Base-by-base conservation (phyloP, 2,113 vertebrate species). In the Progne subis region DNA sequence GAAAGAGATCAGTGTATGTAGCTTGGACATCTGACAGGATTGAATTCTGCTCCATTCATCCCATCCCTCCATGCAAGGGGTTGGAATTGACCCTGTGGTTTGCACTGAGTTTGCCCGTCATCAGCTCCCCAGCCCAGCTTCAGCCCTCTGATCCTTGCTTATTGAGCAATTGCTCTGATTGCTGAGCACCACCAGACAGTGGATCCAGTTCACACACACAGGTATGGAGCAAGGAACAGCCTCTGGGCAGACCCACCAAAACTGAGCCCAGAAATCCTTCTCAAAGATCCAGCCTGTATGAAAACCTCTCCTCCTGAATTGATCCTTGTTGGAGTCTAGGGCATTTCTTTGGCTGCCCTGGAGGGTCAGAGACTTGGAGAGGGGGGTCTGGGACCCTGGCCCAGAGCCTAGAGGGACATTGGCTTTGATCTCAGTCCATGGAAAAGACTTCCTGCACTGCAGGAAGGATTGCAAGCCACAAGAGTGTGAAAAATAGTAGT, bases 1-100 rank as follows among this genome's bases (percentile, higher is more conserved):
- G 76, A 93, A 93, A 67, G 60, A 70, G 71, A 70, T 63, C n/a
- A 95, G 32, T n/a, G 41, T 87, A 44, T 87, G 41, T 32, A 70
- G 88, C 79, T 71, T 77, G 63, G 68, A 92, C 21, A 46, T 77
- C 59, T 74, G 34, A 70, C 8, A 56, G 26, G 59, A 4, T 10
- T 56, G 41, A 90, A 90, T 59, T 69, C 67, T 49, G 34, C 47
- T 84, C 34, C 14, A 18, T 50, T 92, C 56, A 59, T 68, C 56
- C 50, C 65, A 41, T 19, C 47, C 32, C 29, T 92, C 44, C 52
- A 8, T 20, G 29, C 32, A 61, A 41, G 29, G 49, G 12, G 4
- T 1, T 77, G 49, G 57, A 77, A 39, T 17, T 70, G 39, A 17
- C 39, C 69, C 34, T 55, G 28, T 19, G 14, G 16, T 70, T 92